A percentile compares a stretch with the other conserved stretches of the same genome.
Evolutionary conservation across 2,888 invertebrate genomes (phyloP).

Genomic region (Aphidius colemani): DNA sequence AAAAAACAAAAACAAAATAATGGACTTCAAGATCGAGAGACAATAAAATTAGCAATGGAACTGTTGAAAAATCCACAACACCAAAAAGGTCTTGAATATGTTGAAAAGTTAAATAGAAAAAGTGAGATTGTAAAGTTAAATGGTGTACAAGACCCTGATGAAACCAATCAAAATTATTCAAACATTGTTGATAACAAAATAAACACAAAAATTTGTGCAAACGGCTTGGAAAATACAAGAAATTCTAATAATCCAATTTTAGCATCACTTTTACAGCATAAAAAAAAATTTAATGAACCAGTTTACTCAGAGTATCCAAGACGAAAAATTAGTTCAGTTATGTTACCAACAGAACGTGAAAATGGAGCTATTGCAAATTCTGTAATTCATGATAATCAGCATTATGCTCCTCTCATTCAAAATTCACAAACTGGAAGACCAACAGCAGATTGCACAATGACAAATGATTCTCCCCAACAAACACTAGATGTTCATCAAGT

Average conservation of each 20-base stretch:
- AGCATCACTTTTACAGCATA: constrained; percentile 20
- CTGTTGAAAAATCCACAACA: constrained; percentile 33
- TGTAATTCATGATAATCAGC: constrained; percentile 9
- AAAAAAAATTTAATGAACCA: constrained; percentile 16
- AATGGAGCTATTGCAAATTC: constrained; percentile 30
- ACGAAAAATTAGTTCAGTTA: constrained; percentile 27
- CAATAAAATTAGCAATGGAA: constrained; percentile 39
- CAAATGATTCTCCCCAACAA: too few relatives aligned
- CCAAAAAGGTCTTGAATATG: constrained; percentile 40
- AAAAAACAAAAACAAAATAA: constrained; percentile 47
- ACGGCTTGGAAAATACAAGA: constrained; percentile 48
- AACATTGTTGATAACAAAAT: constrained; percentile 11
- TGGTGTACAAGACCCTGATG: constrained; percentile 43
- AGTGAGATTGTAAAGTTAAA: constrained; percentile 36
- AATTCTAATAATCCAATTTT: constrained; percentile 40
- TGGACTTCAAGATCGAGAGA: constrained; percentile 48
- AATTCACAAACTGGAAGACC: not conserved
- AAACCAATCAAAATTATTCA: constrained; percentile 9
- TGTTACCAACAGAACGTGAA: constrained; percentile 38
- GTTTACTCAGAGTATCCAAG: constrained; percentile 36
- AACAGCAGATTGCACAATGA: too few relatives aligned
- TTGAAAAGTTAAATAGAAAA: constrained; percentile 37
- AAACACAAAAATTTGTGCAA: constrained; percentile 36
- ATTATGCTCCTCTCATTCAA: constrained; percentile 12
- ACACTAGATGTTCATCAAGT: too few relatives aligned